phyloP scores from a whole-genome alignment of 2,888 invertebrate species.

The Euzophera pinguis region DNA sequence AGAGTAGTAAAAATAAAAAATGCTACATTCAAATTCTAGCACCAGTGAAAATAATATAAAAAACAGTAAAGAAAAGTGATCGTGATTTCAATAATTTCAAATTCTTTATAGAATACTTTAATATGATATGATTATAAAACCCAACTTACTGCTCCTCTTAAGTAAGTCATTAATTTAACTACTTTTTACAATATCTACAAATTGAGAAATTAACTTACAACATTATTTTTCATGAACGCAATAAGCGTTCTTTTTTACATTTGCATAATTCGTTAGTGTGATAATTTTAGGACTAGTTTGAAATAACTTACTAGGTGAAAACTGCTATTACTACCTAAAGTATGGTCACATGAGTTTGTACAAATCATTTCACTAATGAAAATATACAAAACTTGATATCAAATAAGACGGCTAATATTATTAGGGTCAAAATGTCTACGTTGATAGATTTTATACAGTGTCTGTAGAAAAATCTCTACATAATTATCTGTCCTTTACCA shows the following conservation, averaged over 20 bases:
- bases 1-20: not conserved
- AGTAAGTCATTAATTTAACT: conserved; percentile 61
- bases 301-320: conserved; percentile 75
- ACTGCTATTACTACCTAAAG: conserved; percentile 62
- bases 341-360: conserved; percentile 69
- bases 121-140: conserved; percentile 78
- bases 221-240: conserved; percentile 45
- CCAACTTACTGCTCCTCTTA: conserved; percentile 62
- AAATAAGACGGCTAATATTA: conserved; percentile 24
- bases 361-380: conserved; percentile 47
- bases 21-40: conserved; percentile 42
- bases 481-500: conserved; percentile 37
- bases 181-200: conserved; percentile 76
- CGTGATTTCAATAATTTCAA: conserved; percentile 37
- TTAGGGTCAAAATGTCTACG: conserved; percentile 37
- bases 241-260: conserved; percentile 38
- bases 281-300: conserved; percentile 74
- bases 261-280: conserved; percentile 31
- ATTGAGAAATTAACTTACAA: conserved; percentile 56
- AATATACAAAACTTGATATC: conserved; percentile 18
- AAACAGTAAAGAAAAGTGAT: conserved; percentile 28
- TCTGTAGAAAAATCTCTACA: conserved; percentile 57
- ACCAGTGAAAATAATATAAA: conserved; percentile 49
- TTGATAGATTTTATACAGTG: conserved; percentile 57
- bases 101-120: conserved; percentile 51